A percentile compares a stretch with the other conserved stretches of the same genome.
Evolutionary conservation across 1,140 invertebrate genomes (phyloP).

Genomic region (Sitodiplosis mosellana): DNA sequence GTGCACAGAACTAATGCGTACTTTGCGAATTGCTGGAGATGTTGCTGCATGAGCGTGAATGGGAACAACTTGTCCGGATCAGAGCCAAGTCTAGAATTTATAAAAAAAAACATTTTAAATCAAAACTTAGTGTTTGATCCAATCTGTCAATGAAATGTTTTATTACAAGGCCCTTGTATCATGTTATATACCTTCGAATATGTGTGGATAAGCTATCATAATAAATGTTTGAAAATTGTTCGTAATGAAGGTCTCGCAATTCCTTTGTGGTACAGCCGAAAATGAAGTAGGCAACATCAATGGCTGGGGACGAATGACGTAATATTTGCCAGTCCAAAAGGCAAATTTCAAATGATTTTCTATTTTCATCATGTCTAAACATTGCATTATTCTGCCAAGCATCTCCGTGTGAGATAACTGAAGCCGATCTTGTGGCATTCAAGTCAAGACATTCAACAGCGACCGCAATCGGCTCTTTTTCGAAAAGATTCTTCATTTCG

Average conservation of each 20-base stretch:
- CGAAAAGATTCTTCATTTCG: background rate
- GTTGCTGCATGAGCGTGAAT: constrained; percentile 10
- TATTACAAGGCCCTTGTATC: no score
- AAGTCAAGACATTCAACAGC: background rate
- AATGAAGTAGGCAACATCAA: constrained; percentile 34
- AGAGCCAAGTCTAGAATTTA: background rate
- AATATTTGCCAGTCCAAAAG: constrained; percentile 32
- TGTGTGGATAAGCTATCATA: constrained; percentile 19
- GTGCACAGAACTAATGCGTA: constrained; percentile 10
- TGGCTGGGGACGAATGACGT: constrained; percentile 26
- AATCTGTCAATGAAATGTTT: background rate
- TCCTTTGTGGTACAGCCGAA: constrained; percentile 28
- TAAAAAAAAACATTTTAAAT: background rate
- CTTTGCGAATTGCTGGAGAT: constrained; percentile 12
- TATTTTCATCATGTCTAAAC: constrained; percentile 11
- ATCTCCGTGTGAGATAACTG: background rate
- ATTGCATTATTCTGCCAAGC: constrained; percentile 21
- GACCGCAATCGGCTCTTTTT: background rate
- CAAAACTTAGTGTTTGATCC: background rate
- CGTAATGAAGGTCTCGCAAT: constrained; percentile 23
- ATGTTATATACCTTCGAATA: constrained; percentile 3
- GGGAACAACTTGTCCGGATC: constrained; percentile 14
- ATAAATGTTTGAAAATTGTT: constrained; percentile 27
- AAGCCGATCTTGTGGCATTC: background rate
- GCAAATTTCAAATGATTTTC: constrained; percentile 10